These are phyloP conservation scores for Stomorhina lunata DNA, from an alignment of 2,888 invertebrate species.

Conservation along the genomic window DNA sequence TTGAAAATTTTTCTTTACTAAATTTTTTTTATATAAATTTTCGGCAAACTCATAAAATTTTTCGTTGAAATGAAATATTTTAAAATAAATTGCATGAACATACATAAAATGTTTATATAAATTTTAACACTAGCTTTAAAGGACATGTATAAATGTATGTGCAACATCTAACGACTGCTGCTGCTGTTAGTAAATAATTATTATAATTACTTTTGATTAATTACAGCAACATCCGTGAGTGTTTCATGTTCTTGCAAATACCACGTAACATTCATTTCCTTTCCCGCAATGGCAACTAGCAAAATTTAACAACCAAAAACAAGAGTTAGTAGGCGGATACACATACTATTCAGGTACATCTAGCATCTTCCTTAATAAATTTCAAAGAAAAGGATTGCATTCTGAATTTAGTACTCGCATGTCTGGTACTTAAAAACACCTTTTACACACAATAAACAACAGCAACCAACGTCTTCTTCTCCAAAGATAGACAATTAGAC, in stretches of 20 bases:
- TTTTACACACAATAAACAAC: not conserved
- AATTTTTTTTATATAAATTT: no score
- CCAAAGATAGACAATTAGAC: not conserved
- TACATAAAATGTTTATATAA: no score
- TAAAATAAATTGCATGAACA: no score
- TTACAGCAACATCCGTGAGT: constrained; percentile 55
- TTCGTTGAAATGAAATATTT: no score
- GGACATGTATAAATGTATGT: no score
- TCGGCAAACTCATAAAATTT: no score
- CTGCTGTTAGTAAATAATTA: constrained; percentile 27
- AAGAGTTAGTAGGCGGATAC: not conserved
- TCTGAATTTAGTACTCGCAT: constrained; percentile 14
- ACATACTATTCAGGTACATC: not conserved
- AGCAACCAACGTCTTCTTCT: not conserved
- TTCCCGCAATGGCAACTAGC: constrained; percentile 17
- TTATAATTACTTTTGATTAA: constrained; percentile 64
- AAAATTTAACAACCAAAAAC: not conserved
- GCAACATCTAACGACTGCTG: constrained; percentile 8
- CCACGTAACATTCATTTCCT: constrained; percentile 55
- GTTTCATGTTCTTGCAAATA: constrained; percentile 37
- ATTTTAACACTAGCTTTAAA: no score
- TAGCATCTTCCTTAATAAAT: not conserved
- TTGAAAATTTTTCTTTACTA: no score
- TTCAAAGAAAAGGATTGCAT: constrained; percentile 8
- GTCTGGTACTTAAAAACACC: constrained; percentile 20